phyloP scores from a whole-genome alignment of 2,888 invertebrate genomes.

The Lochmaea crataegi region DNA sequence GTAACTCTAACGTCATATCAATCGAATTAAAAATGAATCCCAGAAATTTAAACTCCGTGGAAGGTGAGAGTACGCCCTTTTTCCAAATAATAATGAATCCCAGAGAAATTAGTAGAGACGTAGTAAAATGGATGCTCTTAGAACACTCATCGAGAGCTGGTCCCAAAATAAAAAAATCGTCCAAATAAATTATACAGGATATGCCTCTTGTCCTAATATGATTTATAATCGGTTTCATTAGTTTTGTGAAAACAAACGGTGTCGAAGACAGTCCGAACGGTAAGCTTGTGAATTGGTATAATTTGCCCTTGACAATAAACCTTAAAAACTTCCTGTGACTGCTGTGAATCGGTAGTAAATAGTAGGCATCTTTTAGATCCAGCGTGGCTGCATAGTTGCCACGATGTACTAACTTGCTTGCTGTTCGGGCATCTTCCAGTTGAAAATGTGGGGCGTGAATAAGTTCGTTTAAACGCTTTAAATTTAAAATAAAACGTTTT shows the following conservation, averaged over 20 bases:
- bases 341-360: slow-evolving; percentile 45
- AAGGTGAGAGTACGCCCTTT: slow-evolving; percentile 35
- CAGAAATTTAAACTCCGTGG: slow-evolving; percentile 19
- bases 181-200: slow-evolving; percentile 42
- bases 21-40: slow-evolving; percentile 26
- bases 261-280: slow-evolving; percentile 49
- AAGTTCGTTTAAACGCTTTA: slow-evolving; percentile 45
- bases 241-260: slow-evolving; percentile 51
- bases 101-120: slow-evolving; percentile 13
- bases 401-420: slow-evolving; percentile 40
- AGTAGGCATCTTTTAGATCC: slow-evolving; percentile 48
- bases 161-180: slow-evolving; percentile 45
- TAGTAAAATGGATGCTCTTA: neutral
- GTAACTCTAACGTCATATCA: slow-evolving; percentile 22
- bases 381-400: slow-evolving; percentile 37
- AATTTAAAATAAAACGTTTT: slow-evolving; percentile 49
- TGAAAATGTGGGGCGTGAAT: slow-evolving; percentile 50
- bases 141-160: slow-evolving; percentile 3
- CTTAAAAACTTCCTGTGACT: slow-evolving; percentile 47
- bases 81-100: slow-evolving; percentile 35
- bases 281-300: slow-evolving; percentile 49
- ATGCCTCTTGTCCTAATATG: slow-evolving; percentile 39
- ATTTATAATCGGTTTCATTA: slow-evolving; percentile 46
- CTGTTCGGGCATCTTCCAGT: slow-evolving; percentile 49
- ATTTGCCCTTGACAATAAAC: slow-evolving; percentile 42